phyloP scores from a whole-genome alignment of 2,888 invertebrate species.

The Scelioninae gen. 2 region DNA sequence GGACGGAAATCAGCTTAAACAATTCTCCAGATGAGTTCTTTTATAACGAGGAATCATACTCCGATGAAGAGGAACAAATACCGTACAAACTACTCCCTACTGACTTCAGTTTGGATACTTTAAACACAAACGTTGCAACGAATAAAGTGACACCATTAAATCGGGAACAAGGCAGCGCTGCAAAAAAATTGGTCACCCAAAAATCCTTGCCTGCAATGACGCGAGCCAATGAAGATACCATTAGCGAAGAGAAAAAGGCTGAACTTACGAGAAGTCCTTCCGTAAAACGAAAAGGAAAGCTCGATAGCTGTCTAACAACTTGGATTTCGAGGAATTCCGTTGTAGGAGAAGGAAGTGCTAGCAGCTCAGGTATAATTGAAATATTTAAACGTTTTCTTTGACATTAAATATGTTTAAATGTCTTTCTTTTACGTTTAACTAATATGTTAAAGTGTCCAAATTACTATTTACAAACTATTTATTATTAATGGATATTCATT shows the following conservation, averaged over 20 bases:
- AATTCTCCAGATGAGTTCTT: conserved; percentile 82
- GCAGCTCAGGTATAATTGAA: conserved; percentile 73
- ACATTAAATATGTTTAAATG: no score
- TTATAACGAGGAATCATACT: conserved; percentile 77
- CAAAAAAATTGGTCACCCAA: conserved; percentile 74
- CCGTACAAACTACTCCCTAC: conserved; percentile 75
- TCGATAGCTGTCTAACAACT: conserved; percentile 77
- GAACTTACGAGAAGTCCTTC: conserved; percentile 74
- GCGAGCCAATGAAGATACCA: conserved; percentile 66
- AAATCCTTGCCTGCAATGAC: conserved; percentile 76
- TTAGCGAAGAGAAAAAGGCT: conserved; percentile 68
- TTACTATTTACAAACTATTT: no score
- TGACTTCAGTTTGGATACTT: conserved; percentile 70
- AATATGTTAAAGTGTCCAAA: no score
- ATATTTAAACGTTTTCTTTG: no score
- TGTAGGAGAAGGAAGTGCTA: conserved; percentile 73
- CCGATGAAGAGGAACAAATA: conserved; percentile 75
- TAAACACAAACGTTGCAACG: conserved; percentile 46
- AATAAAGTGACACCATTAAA: conserved; percentile 33
- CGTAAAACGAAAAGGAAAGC: conserved; percentile 72
- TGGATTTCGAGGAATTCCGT: conserved; percentile 78
- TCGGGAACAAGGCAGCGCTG: conserved; percentile 41
- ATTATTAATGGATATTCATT: no score
- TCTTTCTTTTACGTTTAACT: no score
- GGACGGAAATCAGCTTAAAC: conserved; percentile 85